These are phyloP conservation scores for Heliothis peltigera DNA, from an alignment of 2,888 invertebrate species.

Conservation along the genomic window DNA sequence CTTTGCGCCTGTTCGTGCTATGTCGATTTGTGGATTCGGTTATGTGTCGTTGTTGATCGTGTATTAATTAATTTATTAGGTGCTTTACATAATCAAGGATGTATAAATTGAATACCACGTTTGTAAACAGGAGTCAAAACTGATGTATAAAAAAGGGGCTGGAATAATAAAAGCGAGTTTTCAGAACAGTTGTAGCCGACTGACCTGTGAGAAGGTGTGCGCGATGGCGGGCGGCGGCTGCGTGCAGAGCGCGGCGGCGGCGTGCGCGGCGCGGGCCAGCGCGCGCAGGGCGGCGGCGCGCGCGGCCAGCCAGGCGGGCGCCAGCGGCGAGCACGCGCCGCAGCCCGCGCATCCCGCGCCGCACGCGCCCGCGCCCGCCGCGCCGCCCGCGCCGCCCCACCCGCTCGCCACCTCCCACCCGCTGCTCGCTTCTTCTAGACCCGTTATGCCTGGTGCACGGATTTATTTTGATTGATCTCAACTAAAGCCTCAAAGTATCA, in stretches of 20 bases:
- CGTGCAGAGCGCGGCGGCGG: conserved; percentile 94
- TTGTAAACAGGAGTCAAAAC: too few species aligned
- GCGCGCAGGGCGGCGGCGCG: conserved; percentile 91
- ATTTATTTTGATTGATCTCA: too few species aligned
- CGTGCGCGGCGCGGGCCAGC: conserved; percentile 78
- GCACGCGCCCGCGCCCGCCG: conserved; percentile 87
- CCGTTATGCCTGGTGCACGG: conserved; percentile 71
- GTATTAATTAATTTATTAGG: too few species aligned
- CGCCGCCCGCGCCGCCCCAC: conserved; percentile 72
- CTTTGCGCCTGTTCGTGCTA: too few species aligned
- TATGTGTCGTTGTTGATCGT: too few species aligned
- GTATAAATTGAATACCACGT: too few species aligned
- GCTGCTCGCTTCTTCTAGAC: conserved; percentile 74
- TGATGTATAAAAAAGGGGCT: background rate
- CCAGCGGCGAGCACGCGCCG: conserved; percentile 94
- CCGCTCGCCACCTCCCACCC: conserved; percentile 75
- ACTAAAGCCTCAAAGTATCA: background rate
- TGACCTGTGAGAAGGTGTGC: conserved; percentile 91
- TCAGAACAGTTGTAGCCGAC: too few species aligned
- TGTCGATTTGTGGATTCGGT: too few species aligned
- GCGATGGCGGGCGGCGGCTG: conserved; percentile 98
- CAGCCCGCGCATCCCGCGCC: conserved; percentile 92
- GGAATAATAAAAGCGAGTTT: too few species aligned
- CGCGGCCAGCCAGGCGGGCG: conserved; percentile 94
- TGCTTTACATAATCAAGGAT: too few species aligned